These are phyloP conservation scores for Macrosoma leucophasiata DNA, from an alignment of 2,888 invertebrate genomes.

Conservation along the genomic window DNA sequence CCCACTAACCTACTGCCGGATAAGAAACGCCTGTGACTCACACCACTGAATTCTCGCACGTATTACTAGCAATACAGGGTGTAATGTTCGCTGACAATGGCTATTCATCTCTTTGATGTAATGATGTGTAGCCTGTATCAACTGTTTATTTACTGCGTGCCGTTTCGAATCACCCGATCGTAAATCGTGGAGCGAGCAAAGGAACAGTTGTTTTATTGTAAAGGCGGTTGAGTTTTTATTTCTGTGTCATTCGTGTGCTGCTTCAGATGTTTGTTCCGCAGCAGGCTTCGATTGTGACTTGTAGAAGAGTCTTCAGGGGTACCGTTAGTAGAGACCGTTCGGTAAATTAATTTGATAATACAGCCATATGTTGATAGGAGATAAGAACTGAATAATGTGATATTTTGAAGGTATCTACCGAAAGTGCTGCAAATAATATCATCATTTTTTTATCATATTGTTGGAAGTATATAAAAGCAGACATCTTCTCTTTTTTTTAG, in stretches of 20 bases:
- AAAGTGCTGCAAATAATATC: no score
- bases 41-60: constrained; percentile 41
- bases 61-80: constrained; percentile 42
- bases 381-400: no score
- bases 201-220: constrained; percentile 33
- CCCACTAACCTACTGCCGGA: constrained; percentile 67
- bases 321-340: constrained; percentile 64
- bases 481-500: no score
- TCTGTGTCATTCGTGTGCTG: constrained; percentile 9
- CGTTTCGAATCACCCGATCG: constrained; percentile 33
- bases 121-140: constrained; percentile 69
- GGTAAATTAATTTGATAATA: constrained; percentile 62
- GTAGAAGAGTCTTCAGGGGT: constrained; percentile 62
- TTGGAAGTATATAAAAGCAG: no score
- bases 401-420: no score
- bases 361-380: no score
- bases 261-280: constrained; percentile 30
- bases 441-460: no score
- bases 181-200: constrained; percentile 31
- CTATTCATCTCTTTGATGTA: constrained; percentile 63
- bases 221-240: constrained; percentile 27
- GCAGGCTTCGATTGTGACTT: constrained; percentile 43
- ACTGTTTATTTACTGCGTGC: constrained; percentile 67
- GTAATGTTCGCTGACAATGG: constrained; percentile 48
- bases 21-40: constrained; percentile 36